Conservation (phyloP, 2,888 invertebrate species). For the Hirudinaria manillensis region DNA sequence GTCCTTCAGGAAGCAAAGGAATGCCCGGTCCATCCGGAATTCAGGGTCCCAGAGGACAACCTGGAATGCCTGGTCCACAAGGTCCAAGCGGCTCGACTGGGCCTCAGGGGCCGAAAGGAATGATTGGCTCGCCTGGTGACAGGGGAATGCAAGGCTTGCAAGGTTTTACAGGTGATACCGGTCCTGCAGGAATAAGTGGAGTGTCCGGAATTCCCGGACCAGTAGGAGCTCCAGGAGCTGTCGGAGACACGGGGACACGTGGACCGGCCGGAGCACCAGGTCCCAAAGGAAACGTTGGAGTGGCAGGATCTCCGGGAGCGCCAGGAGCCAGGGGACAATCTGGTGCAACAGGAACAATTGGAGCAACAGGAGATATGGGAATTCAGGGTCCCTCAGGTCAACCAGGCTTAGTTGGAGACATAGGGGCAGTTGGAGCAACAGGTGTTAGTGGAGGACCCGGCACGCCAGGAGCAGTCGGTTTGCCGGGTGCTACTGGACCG, state of each 20-base stretch:
- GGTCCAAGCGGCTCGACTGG: constrained; percentile 27
- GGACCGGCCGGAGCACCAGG: constrained; percentile 31
- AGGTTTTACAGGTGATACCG: constrained; percentile 31
- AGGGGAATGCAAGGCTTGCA: constrained; percentile 29
- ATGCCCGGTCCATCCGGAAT: constrained; percentile 23
- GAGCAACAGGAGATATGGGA: constrained; percentile 33
- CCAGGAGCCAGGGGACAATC: constrained; percentile 59
- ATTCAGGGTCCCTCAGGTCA: constrained; percentile 34
- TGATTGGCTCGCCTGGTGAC: not conserved
- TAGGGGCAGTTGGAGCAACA: constrained; percentile 34
- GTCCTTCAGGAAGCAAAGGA: constrained; percentile 33
- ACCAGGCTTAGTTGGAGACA: constrained; percentile 31
- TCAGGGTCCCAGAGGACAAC: constrained; percentile 15
- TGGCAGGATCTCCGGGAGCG: constrained; percentile 60
- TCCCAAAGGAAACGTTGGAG: constrained; percentile 33
- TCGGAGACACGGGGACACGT: constrained; percentile 32
- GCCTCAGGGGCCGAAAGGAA: constrained; percentile 12
- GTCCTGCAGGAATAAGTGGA: constrained; percentile 33
- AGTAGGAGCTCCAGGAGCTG: constrained; percentile 32
- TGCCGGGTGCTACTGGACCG: constrained; percentile 35
- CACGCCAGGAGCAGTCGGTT: constrained; percentile 30
- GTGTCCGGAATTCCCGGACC: constrained; percentile 28
- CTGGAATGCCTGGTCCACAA: constrained; percentile 27
- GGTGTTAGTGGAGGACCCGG: constrained; percentile 31
- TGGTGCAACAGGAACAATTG: constrained; percentile 39